Evolutionary conservation across 2,888 invertebrate genomes (phyloP).

Genomic region (Nymphalis c-album): DNA sequence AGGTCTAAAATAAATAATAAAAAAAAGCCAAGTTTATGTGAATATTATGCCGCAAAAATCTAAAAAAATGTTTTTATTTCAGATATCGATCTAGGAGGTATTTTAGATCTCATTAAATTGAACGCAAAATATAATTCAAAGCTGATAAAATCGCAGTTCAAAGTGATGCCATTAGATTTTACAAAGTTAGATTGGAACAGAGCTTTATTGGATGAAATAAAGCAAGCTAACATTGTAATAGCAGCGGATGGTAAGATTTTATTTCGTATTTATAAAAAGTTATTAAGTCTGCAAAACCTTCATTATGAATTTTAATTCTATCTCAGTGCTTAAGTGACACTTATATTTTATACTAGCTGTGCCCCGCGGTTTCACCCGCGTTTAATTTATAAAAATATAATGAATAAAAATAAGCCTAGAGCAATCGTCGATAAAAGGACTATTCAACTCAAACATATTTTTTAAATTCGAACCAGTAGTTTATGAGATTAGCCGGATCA

Average conservation of each 20-base stretch:
- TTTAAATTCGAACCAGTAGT: no score
- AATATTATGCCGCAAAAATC: no score
- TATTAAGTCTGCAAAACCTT: neutral
- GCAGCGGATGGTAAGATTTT: slow-evolving; percentile 89
- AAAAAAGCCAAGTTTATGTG: no score
- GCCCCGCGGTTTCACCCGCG: no score
- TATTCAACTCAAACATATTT: no score
- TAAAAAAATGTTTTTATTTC: slow-evolving; percentile 43
- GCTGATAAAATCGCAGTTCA: slow-evolving; percentile 81
- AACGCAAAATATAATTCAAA: slow-evolving; percentile 86
- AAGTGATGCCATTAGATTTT: slow-evolving; percentile 87
- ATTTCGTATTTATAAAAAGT: no score
- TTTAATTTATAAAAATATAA: no score
- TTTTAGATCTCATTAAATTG: slow-evolving; percentile 85
- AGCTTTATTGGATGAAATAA: slow-evolving; percentile 79
- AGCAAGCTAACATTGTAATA: slow-evolving; percentile 84
- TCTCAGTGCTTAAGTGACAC: neutral
- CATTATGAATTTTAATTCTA: neutral
- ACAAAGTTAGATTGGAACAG: slow-evolving; percentile 80
- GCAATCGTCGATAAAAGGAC: no score
- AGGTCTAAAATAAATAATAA: no score
- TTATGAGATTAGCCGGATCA: no score
- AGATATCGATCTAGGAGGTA: slow-evolving; percentile 89
- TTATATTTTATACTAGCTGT: no score
- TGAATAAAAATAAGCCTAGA: no score